Percentiles rank a stretch among this genome's conserved stretches.
Conservation (phyloP, 2,113 vertebrate genomes). For the Copsychus sechellarum region DNA sequence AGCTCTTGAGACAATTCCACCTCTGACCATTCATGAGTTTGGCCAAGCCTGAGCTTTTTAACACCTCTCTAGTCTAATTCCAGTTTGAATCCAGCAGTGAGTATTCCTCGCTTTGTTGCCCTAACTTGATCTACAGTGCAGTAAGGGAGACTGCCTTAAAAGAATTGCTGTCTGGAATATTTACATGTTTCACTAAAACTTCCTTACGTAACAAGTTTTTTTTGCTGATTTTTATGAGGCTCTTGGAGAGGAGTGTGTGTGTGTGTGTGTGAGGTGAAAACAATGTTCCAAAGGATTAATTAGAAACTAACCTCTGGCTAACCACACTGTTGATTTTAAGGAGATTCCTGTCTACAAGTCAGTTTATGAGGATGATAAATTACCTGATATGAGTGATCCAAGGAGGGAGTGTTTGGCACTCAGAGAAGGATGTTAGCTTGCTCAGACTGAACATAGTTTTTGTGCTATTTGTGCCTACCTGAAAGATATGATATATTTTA, state of each 20-base stretch:
- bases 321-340: not conserved
- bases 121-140: not conserved
- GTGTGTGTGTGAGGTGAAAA: not conserved
- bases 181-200: not conserved
- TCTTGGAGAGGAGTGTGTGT: not conserved
- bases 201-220: not conserved
- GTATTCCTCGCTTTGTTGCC: fast-evolving
- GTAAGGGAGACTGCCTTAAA: not conserved
- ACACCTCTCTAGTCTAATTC: not conserved
- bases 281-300: not conserved
- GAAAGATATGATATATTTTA: not conserved
- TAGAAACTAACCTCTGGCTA: not conserved
- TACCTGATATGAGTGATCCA: not conserved
- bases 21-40: not conserved
- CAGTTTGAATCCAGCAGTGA: not conserved
- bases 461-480: not conserved
- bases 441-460: not conserved
- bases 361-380: not conserved
- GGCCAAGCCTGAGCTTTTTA: not conserved
- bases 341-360: not conserved
- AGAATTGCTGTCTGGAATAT: not conserved
- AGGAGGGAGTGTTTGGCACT: not conserved
- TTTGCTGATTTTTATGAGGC: not conserved
- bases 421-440: not conserved
- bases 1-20: not conserved